phyloP scores from a whole-genome alignment of 1,140 invertebrate species.

The Drosophila equinoxialis region DNA sequence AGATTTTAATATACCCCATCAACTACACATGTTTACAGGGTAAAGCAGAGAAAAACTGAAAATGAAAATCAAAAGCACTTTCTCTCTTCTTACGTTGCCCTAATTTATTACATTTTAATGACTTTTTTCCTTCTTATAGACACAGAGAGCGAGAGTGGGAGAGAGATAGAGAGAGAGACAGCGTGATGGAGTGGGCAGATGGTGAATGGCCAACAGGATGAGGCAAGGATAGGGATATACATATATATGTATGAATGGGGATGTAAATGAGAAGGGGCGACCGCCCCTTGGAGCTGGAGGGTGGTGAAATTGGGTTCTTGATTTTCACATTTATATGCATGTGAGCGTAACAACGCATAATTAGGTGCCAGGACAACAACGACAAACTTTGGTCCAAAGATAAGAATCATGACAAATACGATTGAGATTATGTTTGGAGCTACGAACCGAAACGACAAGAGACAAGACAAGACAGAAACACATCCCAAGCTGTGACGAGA shows the following conservation, averaged over 20 bases:
- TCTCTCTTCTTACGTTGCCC: slow-evolving; percentile 55
- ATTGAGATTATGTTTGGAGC: background rate
- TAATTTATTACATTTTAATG: slow-evolving; percentile 80
- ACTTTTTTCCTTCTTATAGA: slow-evolving; percentile 66
- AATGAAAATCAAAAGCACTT: background rate
- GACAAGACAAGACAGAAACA: background rate
- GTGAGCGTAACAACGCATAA: slow-evolving; percentile 42
- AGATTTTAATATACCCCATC: too few relatives aligned
- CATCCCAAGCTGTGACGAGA: background rate
- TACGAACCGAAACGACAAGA: background rate
- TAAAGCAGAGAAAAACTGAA: background rate
- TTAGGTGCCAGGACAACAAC: slow-evolving; percentile 35
- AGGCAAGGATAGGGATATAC: background rate
- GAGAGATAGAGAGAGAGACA: background rate
- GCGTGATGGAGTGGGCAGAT: background rate
- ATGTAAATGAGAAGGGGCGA: background rate
- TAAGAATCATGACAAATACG: slow-evolving; percentile 46
- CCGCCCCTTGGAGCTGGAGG: background rate
- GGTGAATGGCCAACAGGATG: background rate
- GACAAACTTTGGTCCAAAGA: slow-evolving; percentile 53
- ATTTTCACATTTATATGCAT: slow-evolving; percentile 71
- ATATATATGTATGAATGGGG: background rate
- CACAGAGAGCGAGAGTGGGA: background rate
- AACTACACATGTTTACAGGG: too few relatives aligned
- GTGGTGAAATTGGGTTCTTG: slow-evolving; percentile 55